These are phyloP conservation scores for Tetramorium alpestre DNA, from an alignment of 1,140 invertebrate species.

Conservation along the genomic window DNA sequence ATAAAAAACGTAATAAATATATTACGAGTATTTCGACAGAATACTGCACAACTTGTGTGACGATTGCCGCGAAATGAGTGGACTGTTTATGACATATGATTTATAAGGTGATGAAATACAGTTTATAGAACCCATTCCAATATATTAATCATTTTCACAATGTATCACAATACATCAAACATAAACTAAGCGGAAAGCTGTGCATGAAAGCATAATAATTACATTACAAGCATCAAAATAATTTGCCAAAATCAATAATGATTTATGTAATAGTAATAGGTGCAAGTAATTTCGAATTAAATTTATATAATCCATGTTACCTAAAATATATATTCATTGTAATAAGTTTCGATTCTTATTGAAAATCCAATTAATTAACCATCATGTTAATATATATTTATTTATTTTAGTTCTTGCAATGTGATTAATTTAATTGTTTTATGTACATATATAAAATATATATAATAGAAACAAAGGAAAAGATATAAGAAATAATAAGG, in stretches of 20 bases:
- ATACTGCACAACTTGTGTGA: not conserved
- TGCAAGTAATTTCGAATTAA: not conserved
- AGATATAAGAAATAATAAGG: not conserved
- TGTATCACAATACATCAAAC: not conserved
- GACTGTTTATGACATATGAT: not conserved
- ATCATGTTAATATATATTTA: not conserved
- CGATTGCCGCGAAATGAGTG: not conserved
- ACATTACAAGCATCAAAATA: not conserved
- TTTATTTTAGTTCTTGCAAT: no score
- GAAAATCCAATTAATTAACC: not conserved
- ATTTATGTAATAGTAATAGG: not conserved
- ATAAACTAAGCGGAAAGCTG: conserved; percentile 10
- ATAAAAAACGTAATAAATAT: not conserved
- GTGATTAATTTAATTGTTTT: no score
- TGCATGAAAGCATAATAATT: not conserved
- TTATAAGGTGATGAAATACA: not conserved
- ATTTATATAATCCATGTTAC: not conserved
- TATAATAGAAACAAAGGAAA: not conserved
- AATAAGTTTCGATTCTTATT: not conserved
- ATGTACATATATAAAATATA: no score
- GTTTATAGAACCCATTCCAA: not conserved
- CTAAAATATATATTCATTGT: not conserved
- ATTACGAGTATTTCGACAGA: not conserved
- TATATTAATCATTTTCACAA: conserved; percentile 20
- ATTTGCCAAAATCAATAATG: not conserved